These are phyloP conservation scores for Ptiloglossa arizonensis DNA, from an alignment of 1,140 invertebrate genomes.

Conservation along the genomic window DNA sequence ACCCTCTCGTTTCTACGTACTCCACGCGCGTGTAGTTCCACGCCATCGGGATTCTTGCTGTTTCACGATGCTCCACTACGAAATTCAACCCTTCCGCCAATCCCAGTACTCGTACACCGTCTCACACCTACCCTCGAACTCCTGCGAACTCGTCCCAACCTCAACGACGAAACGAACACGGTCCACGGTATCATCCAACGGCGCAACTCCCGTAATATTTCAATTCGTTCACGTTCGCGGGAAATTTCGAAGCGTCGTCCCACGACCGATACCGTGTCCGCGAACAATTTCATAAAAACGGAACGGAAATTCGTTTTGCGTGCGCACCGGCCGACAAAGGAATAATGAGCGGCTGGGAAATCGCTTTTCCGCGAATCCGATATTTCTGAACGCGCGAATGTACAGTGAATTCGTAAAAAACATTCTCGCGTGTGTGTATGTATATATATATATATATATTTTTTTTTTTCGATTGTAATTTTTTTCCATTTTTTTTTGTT, in stretches of 20 bases:
- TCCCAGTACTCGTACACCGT: neutral
- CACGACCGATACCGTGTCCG: too few relatives aligned
- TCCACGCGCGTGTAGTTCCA: neutral
- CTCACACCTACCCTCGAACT: neutral
- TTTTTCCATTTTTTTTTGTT: too few relatives aligned
- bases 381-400: neutral
- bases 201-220: constrained; percentile 4
- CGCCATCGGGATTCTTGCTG: neutral
- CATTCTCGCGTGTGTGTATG: too few relatives aligned
- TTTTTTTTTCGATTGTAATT: too few relatives aligned
- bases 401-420: neutral
- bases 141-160: neutral
- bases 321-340: neutral
- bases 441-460: too few relatives aligned
- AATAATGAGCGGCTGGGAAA: neutral
- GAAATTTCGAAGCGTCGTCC: neutral
- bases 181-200: neutral
- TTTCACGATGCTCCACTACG: constrained; percentile 23
- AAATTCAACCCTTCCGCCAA: constrained; percentile 45
- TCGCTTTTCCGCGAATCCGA: neutral
- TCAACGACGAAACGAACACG: constrained; percentile 6
- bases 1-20: neutral
- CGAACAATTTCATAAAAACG: neutral
- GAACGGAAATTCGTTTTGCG: neutral
- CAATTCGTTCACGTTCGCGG: neutral